Conservation (phyloP, 2,797 vertebrate species). For the Peromyscus nudipes region DNA sequence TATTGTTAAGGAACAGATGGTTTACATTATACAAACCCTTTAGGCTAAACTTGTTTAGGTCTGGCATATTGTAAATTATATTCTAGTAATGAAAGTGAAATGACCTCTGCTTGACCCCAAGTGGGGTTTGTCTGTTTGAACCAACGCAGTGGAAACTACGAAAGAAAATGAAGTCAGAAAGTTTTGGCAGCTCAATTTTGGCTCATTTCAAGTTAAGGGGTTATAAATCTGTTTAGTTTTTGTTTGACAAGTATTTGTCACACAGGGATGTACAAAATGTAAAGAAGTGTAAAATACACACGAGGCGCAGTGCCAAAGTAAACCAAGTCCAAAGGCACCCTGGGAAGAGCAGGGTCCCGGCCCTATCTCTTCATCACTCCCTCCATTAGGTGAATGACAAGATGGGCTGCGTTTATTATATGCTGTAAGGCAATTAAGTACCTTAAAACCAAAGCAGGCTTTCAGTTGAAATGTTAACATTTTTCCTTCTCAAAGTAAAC, state of each 20-base stretch:
- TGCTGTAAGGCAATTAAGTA: conserved; percentile 84
- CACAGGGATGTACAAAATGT: conserved; percentile 86
- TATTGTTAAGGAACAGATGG: conserved; percentile 95
- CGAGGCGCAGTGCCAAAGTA: conserved; percentile 86
- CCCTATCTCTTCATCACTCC: conserved; percentile 82
- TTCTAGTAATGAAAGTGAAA: conserved; percentile 92
- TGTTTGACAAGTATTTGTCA: conserved; percentile 92
- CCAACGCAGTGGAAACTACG: conserved; percentile 87
- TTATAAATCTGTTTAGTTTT: conserved; percentile 89
- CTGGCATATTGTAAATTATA: conserved; percentile 94
- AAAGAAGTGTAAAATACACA: conserved; percentile 90
- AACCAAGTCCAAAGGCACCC: conserved; percentile 85
- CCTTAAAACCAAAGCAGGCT: conserved; percentile 81
- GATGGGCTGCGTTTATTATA: conserved; percentile 79
- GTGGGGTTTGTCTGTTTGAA: conserved; percentile 90
- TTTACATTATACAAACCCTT: conserved; percentile 94
- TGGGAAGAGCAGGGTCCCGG: conserved; percentile 72
- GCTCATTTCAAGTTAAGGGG: conserved; percentile 87
- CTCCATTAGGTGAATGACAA: conserved; percentile 86
- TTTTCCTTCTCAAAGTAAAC: conserved; percentile 83
- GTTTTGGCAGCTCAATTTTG: conserved; percentile 88
- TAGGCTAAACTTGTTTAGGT: conserved; percentile 93
- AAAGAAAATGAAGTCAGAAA: conserved; percentile 91
- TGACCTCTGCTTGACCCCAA: conserved; percentile 92
- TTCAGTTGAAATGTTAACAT: conserved; percentile 83